These are phyloP conservation scores for Stictonetta naevosa DNA, from an alignment of 2,113 vertebrate genomes.

Conservation along the genomic window DNA sequence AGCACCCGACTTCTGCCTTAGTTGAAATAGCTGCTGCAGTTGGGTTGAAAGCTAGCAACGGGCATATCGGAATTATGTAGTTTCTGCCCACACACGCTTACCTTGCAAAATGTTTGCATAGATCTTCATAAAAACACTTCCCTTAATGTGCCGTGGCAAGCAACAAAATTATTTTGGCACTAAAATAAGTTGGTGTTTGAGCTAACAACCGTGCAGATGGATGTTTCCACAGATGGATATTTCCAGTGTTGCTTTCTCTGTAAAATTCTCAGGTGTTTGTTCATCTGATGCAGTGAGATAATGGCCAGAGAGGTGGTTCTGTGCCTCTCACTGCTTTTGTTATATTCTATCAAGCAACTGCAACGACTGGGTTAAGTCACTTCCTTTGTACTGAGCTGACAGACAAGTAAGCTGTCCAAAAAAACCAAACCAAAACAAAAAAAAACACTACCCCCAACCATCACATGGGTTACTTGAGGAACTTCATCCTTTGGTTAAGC, in stretches of 20 bases:
- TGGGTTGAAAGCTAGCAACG: not conserved
- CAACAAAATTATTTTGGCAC: slow-evolving; percentile 29
- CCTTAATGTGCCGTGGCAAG: slow-evolving; percentile 39
- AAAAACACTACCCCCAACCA: not conserved
- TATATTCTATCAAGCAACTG: not conserved
- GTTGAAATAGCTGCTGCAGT: not conserved
- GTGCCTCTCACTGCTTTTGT: not conserved
- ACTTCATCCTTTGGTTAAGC: not conserved
- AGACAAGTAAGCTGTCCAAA: not conserved
- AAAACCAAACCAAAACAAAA: not conserved
- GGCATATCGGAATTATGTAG: not conserved
- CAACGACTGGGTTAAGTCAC: not conserved
- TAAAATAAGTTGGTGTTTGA: not conserved
- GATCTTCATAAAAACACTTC: slow-evolving; percentile 40
- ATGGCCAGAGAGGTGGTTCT: not conserved
- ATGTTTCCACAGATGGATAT: not conserved
- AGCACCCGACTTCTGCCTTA: not conserved
- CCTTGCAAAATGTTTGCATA: slow-evolving; percentile 57
- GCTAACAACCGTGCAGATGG: not conserved
- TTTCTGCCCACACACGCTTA: slow-evolving; percentile 34
- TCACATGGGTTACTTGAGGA: not conserved
- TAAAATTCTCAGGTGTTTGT: not conserved
- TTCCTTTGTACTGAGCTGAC: not conserved
- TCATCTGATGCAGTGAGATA: not conserved
- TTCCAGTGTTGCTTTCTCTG: not conserved